Base-by-base conservation (phyloP, 2,888 invertebrate species). In the Choreutis nemorana region DNA sequence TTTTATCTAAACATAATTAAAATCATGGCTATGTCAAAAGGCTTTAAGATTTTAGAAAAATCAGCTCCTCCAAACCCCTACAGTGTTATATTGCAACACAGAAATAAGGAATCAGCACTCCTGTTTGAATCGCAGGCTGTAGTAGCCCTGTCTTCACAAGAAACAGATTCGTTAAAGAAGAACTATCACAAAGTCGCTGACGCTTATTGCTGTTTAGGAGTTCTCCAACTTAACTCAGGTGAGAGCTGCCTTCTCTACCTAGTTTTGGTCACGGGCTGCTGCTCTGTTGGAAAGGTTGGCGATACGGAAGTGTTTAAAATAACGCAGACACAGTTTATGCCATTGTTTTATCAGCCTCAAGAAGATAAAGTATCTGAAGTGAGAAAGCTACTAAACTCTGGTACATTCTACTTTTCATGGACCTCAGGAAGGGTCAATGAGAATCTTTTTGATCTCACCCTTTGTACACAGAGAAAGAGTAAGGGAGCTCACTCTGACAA, bases 321-420 rank as follows among this genome's bases (percentile, higher is more conserved):
- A 32, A 96, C 94, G 0, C 93, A 94, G 64, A 94, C 95, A 0
- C 88, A 90, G 46, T 94, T 97, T 63, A 81, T 96, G 6, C 94
- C 97, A 1, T 71, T 97, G 35, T 89, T 91, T 61, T 87, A 90
- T 53, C 86, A 86, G 25, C 56, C 80, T 1, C 83, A 81, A 37
- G 84, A 85, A 46, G 85, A 85, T 44, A 82, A 81, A 55, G 83
- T 84, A 10, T 72, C 81, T 22, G 85, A 85, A 51, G 83, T 85
- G 9, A 85, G 94, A 39, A 96, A 97, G 65, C 79, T 99, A 30
- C 81, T 99, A 3, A 97, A 95, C 61, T 97, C 97, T n/a, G 98
- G 98, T 7, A 97, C 96, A 20, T 98, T 98, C 67, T 99, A 99
- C 63, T 99, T 99, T 67, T 91, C 97, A 0, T 92, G 91, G 90